Evolutionary conservation across 2,888 invertebrate genomes (phyloP).

Genomic region (Drosophila picticornis): DNA sequence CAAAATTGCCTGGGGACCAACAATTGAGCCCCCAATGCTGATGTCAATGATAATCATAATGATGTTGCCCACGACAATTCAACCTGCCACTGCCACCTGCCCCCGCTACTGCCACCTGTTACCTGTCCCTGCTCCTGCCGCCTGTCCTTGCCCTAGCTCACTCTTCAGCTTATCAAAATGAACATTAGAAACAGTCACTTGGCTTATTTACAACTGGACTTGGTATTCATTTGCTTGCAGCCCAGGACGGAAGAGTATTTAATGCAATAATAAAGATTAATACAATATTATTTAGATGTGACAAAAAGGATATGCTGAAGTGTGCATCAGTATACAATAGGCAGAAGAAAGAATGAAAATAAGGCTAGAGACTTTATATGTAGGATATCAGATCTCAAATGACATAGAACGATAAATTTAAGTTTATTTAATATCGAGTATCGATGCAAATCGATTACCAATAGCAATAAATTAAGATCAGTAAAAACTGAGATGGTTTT

Average conservation of each 20-base stretch:
- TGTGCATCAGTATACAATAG: neutral
- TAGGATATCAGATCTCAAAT: neutral
- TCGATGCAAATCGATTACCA: neutral
- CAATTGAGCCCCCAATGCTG: conserved; percentile 57
- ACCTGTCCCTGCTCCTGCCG: neutral
- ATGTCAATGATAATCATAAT: conserved; percentile 57
- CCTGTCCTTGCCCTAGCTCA: neutral
- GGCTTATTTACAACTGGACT: conserved; percentile 3
- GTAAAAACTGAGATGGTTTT: neutral
- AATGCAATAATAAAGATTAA: neutral
- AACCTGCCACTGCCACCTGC: neutral
- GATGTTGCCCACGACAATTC: conserved; percentile 25
- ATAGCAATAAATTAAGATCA: neutral
- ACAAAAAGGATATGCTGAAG: neutral
- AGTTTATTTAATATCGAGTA: neutral
- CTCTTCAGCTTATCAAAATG: conserved; percentile 8
- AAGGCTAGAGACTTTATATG: neutral
- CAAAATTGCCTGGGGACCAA: conserved; percentile 64
- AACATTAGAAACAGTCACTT: conserved; percentile 15
- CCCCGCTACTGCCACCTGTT: neutral
- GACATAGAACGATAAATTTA: neutral
- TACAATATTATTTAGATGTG: neutral
- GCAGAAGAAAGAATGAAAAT: neutral
- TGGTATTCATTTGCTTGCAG: neutral
- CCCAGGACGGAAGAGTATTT: neutral